A percentile compares a stretch with the other conserved stretches of the same genome.
phyloP scores from a whole-genome alignment of 2,797 vertebrate species.

The Psittacula derbiana region DNA sequence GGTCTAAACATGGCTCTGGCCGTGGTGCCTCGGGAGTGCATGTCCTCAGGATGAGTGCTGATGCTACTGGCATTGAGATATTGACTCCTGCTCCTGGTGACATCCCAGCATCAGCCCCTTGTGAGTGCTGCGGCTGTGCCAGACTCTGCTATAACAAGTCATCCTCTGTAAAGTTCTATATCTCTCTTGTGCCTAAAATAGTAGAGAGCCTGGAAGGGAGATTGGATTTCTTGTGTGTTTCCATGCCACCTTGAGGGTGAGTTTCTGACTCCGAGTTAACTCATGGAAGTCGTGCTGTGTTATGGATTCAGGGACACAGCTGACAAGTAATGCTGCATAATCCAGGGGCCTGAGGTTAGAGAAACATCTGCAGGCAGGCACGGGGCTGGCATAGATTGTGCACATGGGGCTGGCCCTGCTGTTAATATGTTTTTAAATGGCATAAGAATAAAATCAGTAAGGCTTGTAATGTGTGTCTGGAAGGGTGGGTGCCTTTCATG shows the following conservation, averaged over 20 bases:
- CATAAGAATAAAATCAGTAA: background rate
- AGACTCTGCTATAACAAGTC: background rate
- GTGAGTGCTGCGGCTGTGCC: background rate
- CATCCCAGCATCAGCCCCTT: accelerated
- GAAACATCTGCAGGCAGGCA: background rate
- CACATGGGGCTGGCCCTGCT: background rate
- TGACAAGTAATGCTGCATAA: accelerated
- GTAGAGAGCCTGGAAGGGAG: background rate
- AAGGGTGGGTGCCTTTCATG: background rate
- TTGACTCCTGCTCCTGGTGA: background rate
- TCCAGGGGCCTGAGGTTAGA: background rate
- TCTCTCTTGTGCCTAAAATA: background rate
- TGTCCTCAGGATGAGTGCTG: accelerated
- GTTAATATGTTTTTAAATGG: background rate
- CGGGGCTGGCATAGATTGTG: background rate
- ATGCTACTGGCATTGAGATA: background rate
- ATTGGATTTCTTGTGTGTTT: background rate
- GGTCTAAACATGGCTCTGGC: background rate
- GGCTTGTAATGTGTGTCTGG: background rate
- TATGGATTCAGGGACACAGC: background rate
- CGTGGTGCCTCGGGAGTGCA: accelerated
- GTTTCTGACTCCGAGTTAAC: conserved; percentile 3
- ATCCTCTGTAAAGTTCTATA: background rate
- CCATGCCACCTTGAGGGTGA: background rate
- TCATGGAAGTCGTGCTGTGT: background rate